Percentiles rank a stretch among this genome's conserved stretches.
These are phyloP conservation scores for Metallyticus violacea DNA, from an alignment of 2,888 invertebrate genomes.

Conservation along the genomic window DNA sequence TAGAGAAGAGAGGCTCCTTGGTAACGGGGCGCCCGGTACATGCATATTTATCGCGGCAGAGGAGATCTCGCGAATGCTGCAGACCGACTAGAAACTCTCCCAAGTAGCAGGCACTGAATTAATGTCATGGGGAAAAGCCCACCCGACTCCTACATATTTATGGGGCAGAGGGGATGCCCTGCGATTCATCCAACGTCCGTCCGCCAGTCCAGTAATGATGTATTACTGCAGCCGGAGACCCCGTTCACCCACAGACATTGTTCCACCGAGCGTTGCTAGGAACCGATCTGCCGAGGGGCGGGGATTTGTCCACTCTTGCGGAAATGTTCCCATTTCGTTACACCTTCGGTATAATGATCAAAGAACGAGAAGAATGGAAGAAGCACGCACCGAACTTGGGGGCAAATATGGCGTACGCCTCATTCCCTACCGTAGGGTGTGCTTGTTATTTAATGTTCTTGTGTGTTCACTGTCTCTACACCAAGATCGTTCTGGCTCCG, in stretches of 20 bases:
- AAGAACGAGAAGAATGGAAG: neutral
- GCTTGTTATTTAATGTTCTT: no score
- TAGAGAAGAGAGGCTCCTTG: neutral
- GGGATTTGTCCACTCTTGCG: neutral
- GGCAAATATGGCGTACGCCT: neutral
- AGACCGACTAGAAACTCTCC: neutral
- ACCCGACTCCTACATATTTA: conserved; percentile 7
- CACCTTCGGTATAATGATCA: neutral
- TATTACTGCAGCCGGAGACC: conserved; percentile 1
- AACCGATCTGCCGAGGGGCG: neutral
- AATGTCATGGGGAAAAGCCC: neutral
- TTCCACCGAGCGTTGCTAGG: no score
- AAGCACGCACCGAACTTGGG: no score
- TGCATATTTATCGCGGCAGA: neutral
- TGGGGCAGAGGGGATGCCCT: conserved; percentile 9
- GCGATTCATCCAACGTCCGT: neutral
- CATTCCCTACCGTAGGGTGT: no score
- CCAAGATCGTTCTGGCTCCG: no score
- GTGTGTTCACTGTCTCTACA: no score
- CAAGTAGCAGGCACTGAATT: neutral
- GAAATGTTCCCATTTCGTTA: neutral
- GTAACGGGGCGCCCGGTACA: neutral
- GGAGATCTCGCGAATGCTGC: neutral
- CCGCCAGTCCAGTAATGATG: conserved; percentile 2
- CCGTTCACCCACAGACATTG: neutral